These are phyloP conservation scores for Tetanocera ferruginea DNA, from an alignment of 2,888 invertebrate species.

Conservation along the genomic window DNA sequence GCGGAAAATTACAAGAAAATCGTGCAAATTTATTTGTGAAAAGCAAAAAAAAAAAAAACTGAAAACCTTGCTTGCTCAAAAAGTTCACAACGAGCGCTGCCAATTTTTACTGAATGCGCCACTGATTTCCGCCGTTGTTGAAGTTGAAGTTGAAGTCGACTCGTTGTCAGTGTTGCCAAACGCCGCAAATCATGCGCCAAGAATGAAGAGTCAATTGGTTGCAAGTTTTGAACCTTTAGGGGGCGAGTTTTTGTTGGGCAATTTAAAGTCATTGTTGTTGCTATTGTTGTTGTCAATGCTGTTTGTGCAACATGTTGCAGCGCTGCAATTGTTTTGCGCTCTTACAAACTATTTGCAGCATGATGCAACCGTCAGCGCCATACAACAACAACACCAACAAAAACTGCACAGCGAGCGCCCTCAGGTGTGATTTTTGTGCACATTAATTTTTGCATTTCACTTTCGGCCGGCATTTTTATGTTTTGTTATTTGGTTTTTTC, in stretches of 20 bases:
- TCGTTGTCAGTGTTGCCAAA: not conserved
- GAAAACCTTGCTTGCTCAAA: not conserved
- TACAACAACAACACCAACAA: not conserved
- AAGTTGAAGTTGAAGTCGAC: not conserved
- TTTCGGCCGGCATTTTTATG: conserved; percentile 46
- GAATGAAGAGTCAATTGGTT: conserved; percentile 33
- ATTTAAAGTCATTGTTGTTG: conserved; percentile 1
- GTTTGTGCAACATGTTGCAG: not conserved
- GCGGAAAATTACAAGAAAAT: conserved; percentile 66
- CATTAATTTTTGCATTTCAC: conserved; percentile 54
- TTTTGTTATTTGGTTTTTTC: not conserved
- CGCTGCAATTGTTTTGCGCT: not conserved
- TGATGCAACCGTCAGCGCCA: not conserved
- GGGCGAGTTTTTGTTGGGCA: conserved; percentile 23
- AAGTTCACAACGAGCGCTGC: conserved; percentile 15
- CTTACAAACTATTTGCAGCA: no score
- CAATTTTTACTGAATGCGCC: conserved; percentile 26
- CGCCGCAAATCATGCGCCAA: conserved; percentile 27
- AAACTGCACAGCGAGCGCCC: not conserved
- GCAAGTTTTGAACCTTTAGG: conserved; percentile 8
- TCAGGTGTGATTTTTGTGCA: conserved; percentile 29
- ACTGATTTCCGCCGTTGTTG: conserved; percentile 7
- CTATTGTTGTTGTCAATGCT: not conserved
- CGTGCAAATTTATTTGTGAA: conserved; percentile 54
- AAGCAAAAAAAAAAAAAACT: not conserved